These are phyloP conservation scores for Drosophila lini DNA, from an alignment of 1,140 invertebrate genomes.

Conservation along the genomic window DNA sequence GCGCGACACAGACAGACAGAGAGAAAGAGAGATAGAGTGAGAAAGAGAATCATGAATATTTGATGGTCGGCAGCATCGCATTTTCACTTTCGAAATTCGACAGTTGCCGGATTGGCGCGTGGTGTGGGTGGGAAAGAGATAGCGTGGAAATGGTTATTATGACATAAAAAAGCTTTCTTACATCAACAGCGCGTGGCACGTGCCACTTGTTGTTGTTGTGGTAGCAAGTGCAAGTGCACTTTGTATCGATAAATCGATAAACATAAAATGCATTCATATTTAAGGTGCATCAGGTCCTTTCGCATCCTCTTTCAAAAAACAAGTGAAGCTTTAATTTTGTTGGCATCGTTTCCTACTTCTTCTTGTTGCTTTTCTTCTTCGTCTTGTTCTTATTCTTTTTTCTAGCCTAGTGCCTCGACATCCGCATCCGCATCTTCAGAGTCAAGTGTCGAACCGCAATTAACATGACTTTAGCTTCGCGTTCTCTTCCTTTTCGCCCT, in stretches of 20 bases:
- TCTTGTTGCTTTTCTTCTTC: neutral
- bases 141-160: conserved; percentile 56
- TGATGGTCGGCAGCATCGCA: conserved; percentile 49
- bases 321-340: conserved; percentile 5
- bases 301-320: neutral
- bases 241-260: conserved; percentile 36
- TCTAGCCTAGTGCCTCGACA: conserved; percentile 21
- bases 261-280: neutral
- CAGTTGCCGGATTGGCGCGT: conserved; percentile 27
- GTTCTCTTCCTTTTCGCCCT: conserved; percentile 1
- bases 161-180: conserved; percentile 58
- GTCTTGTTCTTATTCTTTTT: neutral
- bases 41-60: conserved; percentile 42
- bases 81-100: conserved; percentile 73
- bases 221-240: conserved; percentile 35
- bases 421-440: conserved; percentile 55
- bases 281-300: neutral
- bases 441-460: conserved; percentile 71
- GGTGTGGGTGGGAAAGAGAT: neutral
- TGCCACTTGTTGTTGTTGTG: conserved; percentile 38
- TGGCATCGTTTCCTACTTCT: neutral
- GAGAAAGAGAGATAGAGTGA: conserved; percentile 3
- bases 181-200: conserved; percentile 45
- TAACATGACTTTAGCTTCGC: conserved; percentile 62
- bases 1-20: conserved; percentile 9